Base-by-base conservation (phyloP, 2,797 vertebrate species). In the Phalloptychus januarius region DNA sequence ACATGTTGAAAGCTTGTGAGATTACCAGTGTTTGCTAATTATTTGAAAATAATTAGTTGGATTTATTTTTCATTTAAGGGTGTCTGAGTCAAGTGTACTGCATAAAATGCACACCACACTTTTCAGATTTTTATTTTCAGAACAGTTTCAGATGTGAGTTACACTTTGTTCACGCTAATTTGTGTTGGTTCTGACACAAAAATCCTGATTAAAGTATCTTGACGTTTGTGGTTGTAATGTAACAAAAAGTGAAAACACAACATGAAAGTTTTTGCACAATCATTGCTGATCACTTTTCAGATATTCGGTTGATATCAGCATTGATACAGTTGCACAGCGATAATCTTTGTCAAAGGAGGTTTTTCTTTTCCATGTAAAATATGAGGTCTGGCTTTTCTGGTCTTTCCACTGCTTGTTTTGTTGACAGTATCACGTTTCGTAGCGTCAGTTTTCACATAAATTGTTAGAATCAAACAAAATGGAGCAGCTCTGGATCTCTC, bases 381-480 rank as follows among this genome's bases (percentile, higher is more conserved):
- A 2, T 44, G 67, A 3, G 8, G 25, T 6, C 25, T 18, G 23
- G 11, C n/a, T 0, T 69, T 42, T 42, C 23, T 40, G 36, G 38
- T 67, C 10, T 40, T 23, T 40, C 23, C 23, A 25, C 65, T 7
- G n/a, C 40, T n/a, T n/a, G 5, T n/a, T n/a, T 7, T 70, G 67
- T 70, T 70, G 40, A 70, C 33, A 12, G 25, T n/a, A 1, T 70
- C 67, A 45, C 3, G 13, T 70, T 69, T 44, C 67, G 16, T 28
- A 15, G 12, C 12, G 6, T 44, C 25, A 28, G 12, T 28, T 40
- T 67, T 25, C 23, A 11, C 25, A 2, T 70, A 44, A 70, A 70
- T n/a, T 25, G 65, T 69, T n/a, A 12, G 38, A 38, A 25, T 69
- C 23, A 15, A 70, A 38, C 52, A 63, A 72, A 88, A 86, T 73